Evolutionary conservation across 1,140 invertebrate genomes (phyloP).

Genomic region (Hesperophylax magnus): DNA sequence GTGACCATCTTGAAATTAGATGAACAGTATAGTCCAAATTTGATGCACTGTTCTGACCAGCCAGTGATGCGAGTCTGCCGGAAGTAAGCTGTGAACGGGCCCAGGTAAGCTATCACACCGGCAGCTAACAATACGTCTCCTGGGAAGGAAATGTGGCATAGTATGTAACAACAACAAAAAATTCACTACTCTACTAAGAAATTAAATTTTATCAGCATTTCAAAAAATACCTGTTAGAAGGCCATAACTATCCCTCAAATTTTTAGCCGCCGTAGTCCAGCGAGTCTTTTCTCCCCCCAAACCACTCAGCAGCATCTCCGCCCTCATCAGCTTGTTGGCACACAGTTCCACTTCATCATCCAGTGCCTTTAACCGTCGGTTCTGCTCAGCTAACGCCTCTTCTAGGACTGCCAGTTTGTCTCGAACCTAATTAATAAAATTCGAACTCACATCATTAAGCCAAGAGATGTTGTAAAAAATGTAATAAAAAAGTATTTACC

Average conservation of each 20-base stretch:
- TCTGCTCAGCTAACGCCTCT: constrained; percentile 77
- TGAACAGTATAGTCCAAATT: constrained; percentile 82
- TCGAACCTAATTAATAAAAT: constrained; percentile 64
- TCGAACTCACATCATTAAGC: not conserved
- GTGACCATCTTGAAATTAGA: constrained; percentile 80
- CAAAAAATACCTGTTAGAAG: constrained; percentile 68
- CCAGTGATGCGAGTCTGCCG: constrained; percentile 73
- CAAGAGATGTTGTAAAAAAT: not conserved
- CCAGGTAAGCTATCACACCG: constrained; percentile 91
- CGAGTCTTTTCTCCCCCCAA: constrained; percentile 86
- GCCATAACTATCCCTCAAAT: constrained; percentile 79
- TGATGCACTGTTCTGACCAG: constrained; percentile 80
- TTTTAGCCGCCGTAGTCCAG: constrained; percentile 86
- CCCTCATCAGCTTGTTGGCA: constrained; percentile 90
- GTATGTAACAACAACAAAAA: no score
- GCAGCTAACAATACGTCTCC: constrained; percentile 91
- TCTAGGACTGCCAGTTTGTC: constrained; percentile 72
- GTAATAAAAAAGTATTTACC: constrained; percentile 58
- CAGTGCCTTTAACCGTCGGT: constrained; percentile 77
- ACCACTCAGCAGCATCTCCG: constrained; percentile 92
- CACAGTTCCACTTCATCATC: constrained; percentile 88
- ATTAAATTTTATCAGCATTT: not conserved
- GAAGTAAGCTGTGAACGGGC: constrained; percentile 88
- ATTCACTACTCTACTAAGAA: not conserved
- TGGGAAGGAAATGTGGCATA: constrained; percentile 53